Evolutionary conservation across 2,113 vertebrate species (phyloP), one percentile per base, ranked within the genome.

Genomic region (Hiodon tergisus): DNA sequence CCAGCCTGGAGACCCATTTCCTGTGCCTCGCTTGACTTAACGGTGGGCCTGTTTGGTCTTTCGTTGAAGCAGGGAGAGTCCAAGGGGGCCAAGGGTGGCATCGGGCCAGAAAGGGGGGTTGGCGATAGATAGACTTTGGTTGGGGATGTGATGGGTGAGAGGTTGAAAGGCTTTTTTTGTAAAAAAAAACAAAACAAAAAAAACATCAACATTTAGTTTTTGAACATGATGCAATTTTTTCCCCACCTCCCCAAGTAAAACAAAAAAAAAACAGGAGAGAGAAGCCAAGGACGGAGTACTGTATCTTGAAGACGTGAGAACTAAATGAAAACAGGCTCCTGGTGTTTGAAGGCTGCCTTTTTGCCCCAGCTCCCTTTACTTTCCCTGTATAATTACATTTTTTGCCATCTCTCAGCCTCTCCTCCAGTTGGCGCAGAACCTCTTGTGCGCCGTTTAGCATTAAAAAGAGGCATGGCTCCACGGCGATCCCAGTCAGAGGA

Each of bases 21-120:
- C 71, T 62, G 71, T 59, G 47, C 71, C 62, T 62, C 71, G 16
- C 9, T 58, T 46, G 14, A 10, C 54, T 50, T 72, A 72, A 72
- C 51, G 71, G 71, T 17, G 62, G 59, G 71, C 47, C 52, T 72
- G 71, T 72, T 53, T 61, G 57, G 47, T 31, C 59, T 62, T 47
- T 62, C 58, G 47, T 3, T 72, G 71, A 11, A 61, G 71, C 7
- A 14, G 47, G 51, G 54, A 31, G 13, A 72, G 71, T n/a, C 47
- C 7, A 72, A 72, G 71, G 71, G 5, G 47, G 69, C 6, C 14
- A 13, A 69, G 50, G 52, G 68, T 59, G 70, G 16, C 17, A 7
- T 13, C 2, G 16, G 57, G 54, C 47, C 46, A 31, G 31, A 31
- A 31, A 31, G 59, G 71, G 71, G 71, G 46, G 6, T 59, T 62